Evolutionary conservation across 2,113 vertebrate genomes (phyloP).

Genomic region (Antennarius striatus): DNA sequence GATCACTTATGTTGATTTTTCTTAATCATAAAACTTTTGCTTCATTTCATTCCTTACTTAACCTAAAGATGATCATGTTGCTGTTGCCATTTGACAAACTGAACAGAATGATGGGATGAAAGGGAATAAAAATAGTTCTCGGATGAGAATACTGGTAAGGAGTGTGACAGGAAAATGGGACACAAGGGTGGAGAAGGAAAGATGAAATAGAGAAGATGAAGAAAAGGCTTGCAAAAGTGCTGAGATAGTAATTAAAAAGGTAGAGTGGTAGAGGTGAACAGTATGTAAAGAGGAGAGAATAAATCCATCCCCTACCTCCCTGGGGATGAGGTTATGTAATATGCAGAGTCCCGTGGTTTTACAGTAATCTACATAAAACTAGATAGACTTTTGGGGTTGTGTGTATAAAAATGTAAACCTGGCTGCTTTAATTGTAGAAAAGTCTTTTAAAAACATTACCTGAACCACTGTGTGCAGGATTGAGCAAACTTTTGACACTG

Average conservation of each 20-base stretch:
- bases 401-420: constrained; percentile 1
- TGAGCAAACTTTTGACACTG: background rate
- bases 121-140: constrained; percentile 14
- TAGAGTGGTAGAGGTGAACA: constrained; percentile 12
- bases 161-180: background rate
- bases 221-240: constrained; percentile 10
- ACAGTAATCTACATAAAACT: constrained; percentile 20
- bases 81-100: constrained; percentile 3
- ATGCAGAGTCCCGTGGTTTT: constrained; percentile 23
- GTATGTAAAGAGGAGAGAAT: constrained; percentile 19
- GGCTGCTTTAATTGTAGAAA: background rate
- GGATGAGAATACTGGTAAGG: constrained; percentile 2
- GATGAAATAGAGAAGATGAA: constrained; percentile 1
- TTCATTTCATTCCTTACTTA: constrained; percentile 13
- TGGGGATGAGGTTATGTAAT: constrained; percentile 38
- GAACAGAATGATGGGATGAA: constrained; percentile 14
- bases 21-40: constrained; percentile 42
- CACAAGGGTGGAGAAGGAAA: constrained; percentile 2
- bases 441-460: constrained; percentile 1
- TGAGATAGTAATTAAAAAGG: constrained; percentile 48
- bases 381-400: constrained; percentile 20
- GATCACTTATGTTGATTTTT: constrained; percentile 40
- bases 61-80: constrained; percentile 9
- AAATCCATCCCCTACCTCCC: constrained; percentile 19
- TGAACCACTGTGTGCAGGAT: background rate